Evolutionary conservation across 1,140 invertebrate species (phyloP).

Genomic region (Atta colombica): DNA sequence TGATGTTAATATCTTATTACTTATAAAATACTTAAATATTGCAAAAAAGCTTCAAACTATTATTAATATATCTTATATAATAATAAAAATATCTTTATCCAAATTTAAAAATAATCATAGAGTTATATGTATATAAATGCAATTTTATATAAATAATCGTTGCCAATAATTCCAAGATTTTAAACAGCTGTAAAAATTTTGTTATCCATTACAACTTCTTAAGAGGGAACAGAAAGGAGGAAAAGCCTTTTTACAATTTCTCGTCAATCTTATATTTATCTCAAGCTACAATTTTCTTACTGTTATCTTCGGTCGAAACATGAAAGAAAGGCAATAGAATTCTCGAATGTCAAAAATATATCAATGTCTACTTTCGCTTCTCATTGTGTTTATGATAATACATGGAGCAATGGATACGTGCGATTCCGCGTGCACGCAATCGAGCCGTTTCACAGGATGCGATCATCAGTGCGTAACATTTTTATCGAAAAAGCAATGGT

Average conservation of each 20-base stretch:
- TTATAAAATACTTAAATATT: conserved; percentile 2
- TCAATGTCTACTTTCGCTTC: conserved; percentile 35
- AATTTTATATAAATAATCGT: neutral
- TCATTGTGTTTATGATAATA: conserved; percentile 41
- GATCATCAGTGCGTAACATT: neutral
- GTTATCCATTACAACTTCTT: neutral
- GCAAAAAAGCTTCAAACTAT: neutral
- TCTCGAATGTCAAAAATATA: conserved; percentile 26
- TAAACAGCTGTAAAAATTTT: neutral
- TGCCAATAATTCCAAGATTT: neutral
- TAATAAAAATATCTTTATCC: neutral
- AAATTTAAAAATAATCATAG: neutral
- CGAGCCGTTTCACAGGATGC: neutral
- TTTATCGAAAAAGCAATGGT: conserved; percentile 33
- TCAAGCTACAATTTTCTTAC: neutral
- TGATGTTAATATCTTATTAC: neutral
- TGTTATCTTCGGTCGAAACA: neutral
- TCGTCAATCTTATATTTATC: neutral
- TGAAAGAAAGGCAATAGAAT: conserved; percentile 17
- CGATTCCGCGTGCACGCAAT: conserved; percentile 34
- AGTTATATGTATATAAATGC: neutral
- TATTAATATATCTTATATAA: no score
- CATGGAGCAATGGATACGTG: neutral
- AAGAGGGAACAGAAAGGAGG: neutral
- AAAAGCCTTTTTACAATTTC: neutral